These are phyloP conservation scores for Microtus oregoni DNA, from an alignment of 2,113 vertebrate genomes.

Conservation along the genomic window DNA sequence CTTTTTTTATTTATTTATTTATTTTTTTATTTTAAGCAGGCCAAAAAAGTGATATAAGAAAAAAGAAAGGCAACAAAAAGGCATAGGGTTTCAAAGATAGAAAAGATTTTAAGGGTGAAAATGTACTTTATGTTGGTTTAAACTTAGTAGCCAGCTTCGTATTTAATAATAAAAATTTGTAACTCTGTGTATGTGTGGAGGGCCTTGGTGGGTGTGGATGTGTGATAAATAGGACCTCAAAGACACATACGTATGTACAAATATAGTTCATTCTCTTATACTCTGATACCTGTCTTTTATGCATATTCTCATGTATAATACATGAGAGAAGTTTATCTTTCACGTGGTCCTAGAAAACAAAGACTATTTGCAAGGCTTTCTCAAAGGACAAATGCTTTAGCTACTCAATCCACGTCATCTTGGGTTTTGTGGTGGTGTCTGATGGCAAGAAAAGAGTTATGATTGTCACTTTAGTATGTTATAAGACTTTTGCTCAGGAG, in stretches of 20 bases:
- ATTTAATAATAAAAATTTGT: background rate
- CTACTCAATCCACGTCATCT: background rate
- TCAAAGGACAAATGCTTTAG: background rate
- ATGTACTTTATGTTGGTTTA: constrained; percentile 39
- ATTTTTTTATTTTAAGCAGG: background rate
- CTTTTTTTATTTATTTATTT: too few species aligned
- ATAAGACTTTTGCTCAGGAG: background rate
- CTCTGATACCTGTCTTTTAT: background rate
- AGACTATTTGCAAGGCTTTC: background rate
- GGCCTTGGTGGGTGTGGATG: fast-evolving
- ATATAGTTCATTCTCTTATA: background rate
- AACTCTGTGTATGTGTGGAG: background rate
- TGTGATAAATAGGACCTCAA: background rate
- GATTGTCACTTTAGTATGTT: background rate
- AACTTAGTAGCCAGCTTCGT: background rate
- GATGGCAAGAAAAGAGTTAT: background rate
- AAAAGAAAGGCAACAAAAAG: background rate
- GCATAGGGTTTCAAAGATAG: background rate
- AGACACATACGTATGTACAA: background rate
- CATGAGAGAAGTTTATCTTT: constrained; percentile 2
- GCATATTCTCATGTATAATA: background rate
- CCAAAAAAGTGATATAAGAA: background rate
- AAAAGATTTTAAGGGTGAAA: background rate
- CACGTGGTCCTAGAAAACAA: background rate
- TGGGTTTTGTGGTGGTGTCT: background rate